Conservation (phyloP, 2,113 vertebrate genomes). For the Mixornis gularis region DNA sequence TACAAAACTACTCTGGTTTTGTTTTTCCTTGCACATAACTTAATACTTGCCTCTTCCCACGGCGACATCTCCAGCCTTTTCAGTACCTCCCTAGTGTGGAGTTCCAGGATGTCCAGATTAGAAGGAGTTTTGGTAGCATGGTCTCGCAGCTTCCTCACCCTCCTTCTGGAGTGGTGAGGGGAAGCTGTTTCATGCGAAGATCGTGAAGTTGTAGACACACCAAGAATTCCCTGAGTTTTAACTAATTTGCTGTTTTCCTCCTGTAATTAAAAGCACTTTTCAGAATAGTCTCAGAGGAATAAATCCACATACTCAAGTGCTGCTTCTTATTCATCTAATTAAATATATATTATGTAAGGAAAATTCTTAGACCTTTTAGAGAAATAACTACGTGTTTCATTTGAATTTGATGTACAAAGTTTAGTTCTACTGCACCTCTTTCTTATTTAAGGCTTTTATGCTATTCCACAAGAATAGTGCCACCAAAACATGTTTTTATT, state of each 20-base stretch:
- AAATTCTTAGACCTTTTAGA: not conserved
- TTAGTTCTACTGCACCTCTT: not conserved
- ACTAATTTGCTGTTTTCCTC: slow-evolving; percentile 87
- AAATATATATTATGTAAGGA: not conserved
- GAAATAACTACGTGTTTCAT: not conserved
- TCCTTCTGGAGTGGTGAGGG: slow-evolving; percentile 80
- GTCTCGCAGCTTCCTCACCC: slow-evolving; percentile 85
- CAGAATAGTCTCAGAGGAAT: slow-evolving; percentile 19
- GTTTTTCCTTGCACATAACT: not conserved
- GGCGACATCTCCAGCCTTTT: slow-evolving; percentile 90
- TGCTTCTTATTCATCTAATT: not conserved
- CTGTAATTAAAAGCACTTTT: slow-evolving; percentile 68
- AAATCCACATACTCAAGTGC: not conserved
- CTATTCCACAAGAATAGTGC: not conserved
- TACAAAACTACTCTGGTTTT: not conserved
- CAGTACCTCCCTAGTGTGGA: slow-evolving; percentile 91
- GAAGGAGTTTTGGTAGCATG: slow-evolving; percentile 83
- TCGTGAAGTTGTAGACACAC: slow-evolving; percentile 79
- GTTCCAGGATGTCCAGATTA: slow-evolving; percentile 92
- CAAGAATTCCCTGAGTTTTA: slow-evolving; percentile 90
- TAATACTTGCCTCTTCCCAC: slow-evolving; percentile 83
- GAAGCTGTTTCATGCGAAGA: slow-evolving; percentile 78
- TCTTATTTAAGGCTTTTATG: not conserved
- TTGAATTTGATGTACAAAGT: not conserved
- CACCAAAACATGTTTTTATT: not conserved